Evolutionary conservation across 2,113 vertebrate genomes (phyloP), one percentile per base, ranked within the genome.

Genomic region (Sporophila hypoxantha): DNA sequence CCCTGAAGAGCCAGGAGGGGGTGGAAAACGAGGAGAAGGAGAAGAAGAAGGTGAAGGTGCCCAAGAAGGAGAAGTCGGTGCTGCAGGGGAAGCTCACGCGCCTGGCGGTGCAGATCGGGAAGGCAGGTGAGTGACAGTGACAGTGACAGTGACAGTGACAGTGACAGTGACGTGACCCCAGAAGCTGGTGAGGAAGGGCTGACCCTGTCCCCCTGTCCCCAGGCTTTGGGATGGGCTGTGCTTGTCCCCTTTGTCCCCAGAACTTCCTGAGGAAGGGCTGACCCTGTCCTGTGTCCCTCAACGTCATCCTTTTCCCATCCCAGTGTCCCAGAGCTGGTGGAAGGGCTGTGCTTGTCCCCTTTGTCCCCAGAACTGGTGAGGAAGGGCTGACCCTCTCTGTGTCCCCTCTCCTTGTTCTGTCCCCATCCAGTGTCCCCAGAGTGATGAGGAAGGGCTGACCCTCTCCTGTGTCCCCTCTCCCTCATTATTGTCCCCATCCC

Each of bases 31-130:
- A 99, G 88, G 98, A 99, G 70, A 99, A 99, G 89, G 98, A 98
- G 89, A 93, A 98, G 89, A 99, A 98, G 96, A 97, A 97, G 55
- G 95, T 97, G 85, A 99, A 98, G 52, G 95, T 98, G 42, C 98
- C 98, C 65, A 99, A 99, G 95, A 99, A 99, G 94, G 99, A 99
- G 95, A 99, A 99, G 95, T 99, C 99, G 0, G 99, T 99, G 91
- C 97, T 99, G 41, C 99, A 99, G 92, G 98, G 99, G 80, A 99
- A 99, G 95, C 98, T 99, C 74, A 99, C 99, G 0, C 97, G 97
- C 49, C 92, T 99, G 96, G 98, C 99, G 0, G 98, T 99, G 22
- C 99, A 99, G 97, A 99, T 99, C 0, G 99, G 99, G 87, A 99
- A 99, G 95, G 98, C 98, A 5, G 99, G 99, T 99, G 89, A 97